Evolutionary conservation across 2,888 invertebrate genomes (phyloP), one percentile per base, ranked within the genome.

Genomic region (Coremacera marginata): DNA sequence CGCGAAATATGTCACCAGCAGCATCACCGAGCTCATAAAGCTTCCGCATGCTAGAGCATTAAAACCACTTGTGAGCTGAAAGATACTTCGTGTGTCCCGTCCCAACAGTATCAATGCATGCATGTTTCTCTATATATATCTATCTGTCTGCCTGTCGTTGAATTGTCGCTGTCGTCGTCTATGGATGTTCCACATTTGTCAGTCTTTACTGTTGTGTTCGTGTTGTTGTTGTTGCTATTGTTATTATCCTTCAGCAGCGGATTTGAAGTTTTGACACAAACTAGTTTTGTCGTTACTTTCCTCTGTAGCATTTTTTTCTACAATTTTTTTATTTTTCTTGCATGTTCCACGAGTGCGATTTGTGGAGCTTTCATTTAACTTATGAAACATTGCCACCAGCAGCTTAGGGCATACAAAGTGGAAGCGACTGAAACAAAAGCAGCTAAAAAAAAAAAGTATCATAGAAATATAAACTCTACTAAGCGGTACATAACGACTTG

Each of bases 1-100:
- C 78, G 78, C 73, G 74, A 78, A 78, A 76, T 65, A 78, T 76
- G 78, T 76, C 78, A 78, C 78, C 76, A 72, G 27, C 78, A 67
- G 65, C 9, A 34, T 60, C 14, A 27, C n/a, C 31, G 31, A 57
- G 27, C 55, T 34, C 27, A 63, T n/a, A 27, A 63, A 63, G 9
- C 55, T 55, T 22, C 55, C 55, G 19, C 19, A n/a, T n/a, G 22
- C 55, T 19, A 22, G 55, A 22, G 55, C 55, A 55, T 19, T 55
- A 55, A 55, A 19, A 19, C 22, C 55, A 19, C 55, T 55, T 55
- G 55, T 19, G 55, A 55, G 55, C 19, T 55, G 22, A 19, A n/a
- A 22, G 22, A 55, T 55, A 55, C 55, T 55, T 55, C n/a, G 55
- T 44, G 44, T 44, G 7, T n/a, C n/a, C n/a, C n/a, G n/a, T n/a